These are phyloP conservation scores for Drosophila macrospina DNA, from an alignment of 2,888 invertebrate genomes.

Conservation along the genomic window DNA sequence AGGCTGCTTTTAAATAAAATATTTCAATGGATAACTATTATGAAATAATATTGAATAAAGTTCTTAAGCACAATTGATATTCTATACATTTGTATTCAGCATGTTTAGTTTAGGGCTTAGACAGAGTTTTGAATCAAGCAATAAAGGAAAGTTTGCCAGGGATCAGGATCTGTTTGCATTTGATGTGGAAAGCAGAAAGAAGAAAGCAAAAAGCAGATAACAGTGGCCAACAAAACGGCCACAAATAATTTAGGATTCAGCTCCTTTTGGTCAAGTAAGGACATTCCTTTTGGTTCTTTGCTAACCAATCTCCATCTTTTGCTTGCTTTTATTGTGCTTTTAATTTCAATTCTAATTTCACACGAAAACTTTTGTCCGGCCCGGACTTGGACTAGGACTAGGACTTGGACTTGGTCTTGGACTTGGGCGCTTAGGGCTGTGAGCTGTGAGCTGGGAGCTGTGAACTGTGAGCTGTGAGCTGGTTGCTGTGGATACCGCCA, in stretches of 20 bases:
- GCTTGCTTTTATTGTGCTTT: constrained; percentile 54
- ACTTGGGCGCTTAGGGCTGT: neutral
- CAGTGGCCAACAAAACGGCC: constrained; percentile 4
- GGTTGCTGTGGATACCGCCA: constrained; percentile 7
- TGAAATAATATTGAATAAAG: neutral
- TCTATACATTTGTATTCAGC: neutral
- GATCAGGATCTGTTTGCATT: constrained; percentile 49
- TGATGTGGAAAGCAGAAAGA: neutral
- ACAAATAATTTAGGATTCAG: constrained; percentile 32
- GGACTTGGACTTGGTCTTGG: too few relatives aligned
- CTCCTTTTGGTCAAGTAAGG: neutral
- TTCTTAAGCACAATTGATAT: neutral
- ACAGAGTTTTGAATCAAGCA: constrained; percentile 2
- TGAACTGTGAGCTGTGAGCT: neutral
- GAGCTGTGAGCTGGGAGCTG: constrained; percentile 4
- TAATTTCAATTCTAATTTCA: constrained; percentile 72
- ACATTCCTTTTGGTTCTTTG: constrained; percentile 9
- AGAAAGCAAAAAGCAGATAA: neutral
- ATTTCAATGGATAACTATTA: neutral
- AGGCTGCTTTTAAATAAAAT: too few relatives aligned
- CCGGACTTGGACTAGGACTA: constrained; percentile 17
- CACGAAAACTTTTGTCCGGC: constrained; percentile 65
- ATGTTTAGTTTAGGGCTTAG: neutral
- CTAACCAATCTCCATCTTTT: neutral
- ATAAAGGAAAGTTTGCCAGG: constrained; percentile 17